Evolutionary conservation across 2,797 vertebrate species (phyloP).

Genomic region (Pyrocephalus nanus): DNA sequence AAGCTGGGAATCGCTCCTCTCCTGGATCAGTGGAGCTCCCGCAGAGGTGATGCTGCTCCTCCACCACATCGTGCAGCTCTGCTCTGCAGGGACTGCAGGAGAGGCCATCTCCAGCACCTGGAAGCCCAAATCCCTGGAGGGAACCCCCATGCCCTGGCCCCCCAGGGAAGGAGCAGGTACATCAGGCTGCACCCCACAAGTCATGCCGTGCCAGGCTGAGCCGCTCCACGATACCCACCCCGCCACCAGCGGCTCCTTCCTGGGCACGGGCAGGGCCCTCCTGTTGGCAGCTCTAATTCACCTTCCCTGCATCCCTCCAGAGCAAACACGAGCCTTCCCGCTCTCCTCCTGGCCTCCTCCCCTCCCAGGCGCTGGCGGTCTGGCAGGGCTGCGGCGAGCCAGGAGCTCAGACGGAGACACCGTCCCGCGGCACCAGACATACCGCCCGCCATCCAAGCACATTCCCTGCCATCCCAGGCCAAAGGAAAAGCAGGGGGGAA

Average conservation of each 20-base stretch:
- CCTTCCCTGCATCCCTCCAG: not conserved
- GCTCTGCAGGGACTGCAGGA: not conserved
- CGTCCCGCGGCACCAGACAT: not conserved
- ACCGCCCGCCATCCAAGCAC: not conserved
- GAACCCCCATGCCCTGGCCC: not conserved
- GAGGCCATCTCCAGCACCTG: not conserved
- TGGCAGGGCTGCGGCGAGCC: not conserved
- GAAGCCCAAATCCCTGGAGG: not conserved
- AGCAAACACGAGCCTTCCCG: conserved; percentile 6
- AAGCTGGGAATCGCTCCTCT: not conserved
- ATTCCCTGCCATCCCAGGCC: not conserved
- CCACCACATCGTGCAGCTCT: not conserved
- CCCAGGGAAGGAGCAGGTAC: not conserved
- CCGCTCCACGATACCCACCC: not conserved
- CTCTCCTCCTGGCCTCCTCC: conserved; percentile 6
- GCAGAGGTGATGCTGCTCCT: not conserved
- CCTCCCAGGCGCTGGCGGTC: not conserved
- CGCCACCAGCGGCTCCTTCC: not conserved
- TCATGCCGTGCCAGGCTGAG: not conserved
- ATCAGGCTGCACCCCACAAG: not conserved
- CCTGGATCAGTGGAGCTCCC: not conserved
- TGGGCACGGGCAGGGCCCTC: not conserved
- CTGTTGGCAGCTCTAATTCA: not conserved
- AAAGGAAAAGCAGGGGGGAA: not conserved
- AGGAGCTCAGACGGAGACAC: not conserved